Evolutionary conservation across 2,797 vertebrate species (phyloP).

Genomic region (Clamator glandarius): DNA sequence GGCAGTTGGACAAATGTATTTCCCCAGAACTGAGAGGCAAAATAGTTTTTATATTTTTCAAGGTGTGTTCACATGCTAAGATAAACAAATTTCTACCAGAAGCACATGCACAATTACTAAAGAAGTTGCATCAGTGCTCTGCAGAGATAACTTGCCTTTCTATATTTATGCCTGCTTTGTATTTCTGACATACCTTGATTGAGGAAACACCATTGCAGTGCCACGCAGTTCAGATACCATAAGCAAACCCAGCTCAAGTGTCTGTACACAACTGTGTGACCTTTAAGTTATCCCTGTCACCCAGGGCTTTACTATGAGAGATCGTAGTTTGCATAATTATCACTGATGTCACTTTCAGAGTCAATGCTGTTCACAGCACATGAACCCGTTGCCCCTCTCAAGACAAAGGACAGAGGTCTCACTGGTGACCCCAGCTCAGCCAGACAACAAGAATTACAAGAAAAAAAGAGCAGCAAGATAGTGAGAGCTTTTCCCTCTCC

Average conservation of each 20-base stretch:
- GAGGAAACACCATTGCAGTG: not conserved
- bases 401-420: not conserved
- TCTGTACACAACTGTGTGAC: not conserved
- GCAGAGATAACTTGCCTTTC: not conserved
- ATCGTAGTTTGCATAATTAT: not conserved
- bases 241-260: not conserved
- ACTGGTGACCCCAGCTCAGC: not conserved
- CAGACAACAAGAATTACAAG: not conserved
- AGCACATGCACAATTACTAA: not conserved
- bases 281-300: not conserved
- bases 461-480: not conserved
- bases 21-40: not conserved
- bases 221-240: not conserved
- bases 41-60: not conserved
- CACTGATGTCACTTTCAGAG: not conserved
- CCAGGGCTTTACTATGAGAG: not conserved
- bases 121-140: not conserved
- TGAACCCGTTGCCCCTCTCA: not conserved
- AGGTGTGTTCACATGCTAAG: not conserved
- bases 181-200: not conserved
- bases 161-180: not conserved
- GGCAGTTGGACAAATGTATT: not conserved
- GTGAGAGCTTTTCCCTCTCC: not conserved
- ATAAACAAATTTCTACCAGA: not conserved
- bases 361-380: not conserved